Conservation (phyloP, 1,140 invertebrate species). For the Solenopsis fugax region DNA sequence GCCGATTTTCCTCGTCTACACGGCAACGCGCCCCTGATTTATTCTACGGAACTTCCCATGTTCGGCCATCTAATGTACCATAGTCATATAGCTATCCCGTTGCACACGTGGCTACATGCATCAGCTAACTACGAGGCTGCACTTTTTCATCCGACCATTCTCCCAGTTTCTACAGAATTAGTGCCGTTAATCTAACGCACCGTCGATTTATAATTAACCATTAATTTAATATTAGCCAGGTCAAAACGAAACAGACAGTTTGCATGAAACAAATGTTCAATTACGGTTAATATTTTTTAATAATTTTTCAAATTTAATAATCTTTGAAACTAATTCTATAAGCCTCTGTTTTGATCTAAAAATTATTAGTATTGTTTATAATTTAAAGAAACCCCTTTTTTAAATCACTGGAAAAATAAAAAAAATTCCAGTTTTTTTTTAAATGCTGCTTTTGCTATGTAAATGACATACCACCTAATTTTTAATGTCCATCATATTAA, state of each 20-base stretch:
- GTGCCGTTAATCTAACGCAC: constrained; percentile 33
- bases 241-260: neutral
- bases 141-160: constrained; percentile 44
- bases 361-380: neutral
- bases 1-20: constrained; percentile 63
- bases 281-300: neutral
- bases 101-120: constrained; percentile 54
- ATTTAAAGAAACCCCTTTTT: too few relatives aligned
- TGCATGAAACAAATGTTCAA: neutral
- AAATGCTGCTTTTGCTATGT: too few relatives aligned
- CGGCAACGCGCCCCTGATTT: constrained; percentile 66
- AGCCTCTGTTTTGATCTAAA: neutral
- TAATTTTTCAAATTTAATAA: neutral
- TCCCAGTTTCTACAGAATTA: constrained; percentile 28
- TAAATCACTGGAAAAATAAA: too few relatives aligned
- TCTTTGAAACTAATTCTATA: neutral
- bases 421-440: too few relatives aligned
- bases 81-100: constrained; percentile 53
- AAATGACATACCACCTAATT: too few relatives aligned
- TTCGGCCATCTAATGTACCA: constrained; percentile 62
- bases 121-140: constrained; percentile 49
- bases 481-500: too few relatives aligned
- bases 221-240: neutral
- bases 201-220: constrained; percentile 38
- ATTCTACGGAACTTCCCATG: constrained; percentile 70